phyloP scores from a whole-genome alignment of 2,888 invertebrate genomes.

The Colletes collaris region DNA sequence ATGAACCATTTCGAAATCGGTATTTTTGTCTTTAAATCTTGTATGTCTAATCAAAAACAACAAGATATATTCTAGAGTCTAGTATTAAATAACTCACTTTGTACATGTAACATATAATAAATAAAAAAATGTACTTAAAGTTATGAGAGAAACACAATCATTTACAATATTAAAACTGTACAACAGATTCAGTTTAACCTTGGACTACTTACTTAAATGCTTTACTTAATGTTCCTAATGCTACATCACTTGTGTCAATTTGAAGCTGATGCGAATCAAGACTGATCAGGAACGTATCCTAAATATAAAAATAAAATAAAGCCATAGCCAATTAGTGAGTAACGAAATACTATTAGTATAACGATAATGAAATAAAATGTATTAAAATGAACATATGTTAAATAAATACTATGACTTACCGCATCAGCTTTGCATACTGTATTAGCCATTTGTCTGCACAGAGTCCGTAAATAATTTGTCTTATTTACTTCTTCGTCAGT shows the following conservation, averaged over 20 bases:
- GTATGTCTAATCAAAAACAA: too few relatives aligned
- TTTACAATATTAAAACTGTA: constrained; percentile 20
- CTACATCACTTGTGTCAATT: constrained; percentile 94
- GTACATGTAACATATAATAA: not conserved
- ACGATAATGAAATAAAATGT: constrained; percentile 1
- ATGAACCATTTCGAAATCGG: too few relatives aligned
- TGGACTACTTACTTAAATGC: constrained; percentile 89
- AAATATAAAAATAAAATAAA: constrained; percentile 70
- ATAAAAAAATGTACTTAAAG: constrained; percentile 22
- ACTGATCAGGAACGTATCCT: constrained; percentile 92
- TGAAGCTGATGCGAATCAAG: constrained; percentile 93
- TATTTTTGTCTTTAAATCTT: too few relatives aligned
- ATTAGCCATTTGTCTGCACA: constrained; percentile 96
- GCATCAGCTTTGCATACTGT: constrained; percentile 96
- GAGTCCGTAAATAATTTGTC: constrained; percentile 90
- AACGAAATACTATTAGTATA: not conserved
- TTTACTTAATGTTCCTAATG: constrained; percentile 94
- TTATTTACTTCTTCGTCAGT: constrained; percentile 93
- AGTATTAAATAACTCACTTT: too few relatives aligned
- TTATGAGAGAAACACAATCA: constrained; percentile 35
- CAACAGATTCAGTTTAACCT: constrained; percentile 12
- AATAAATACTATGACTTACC: constrained; percentile 85
- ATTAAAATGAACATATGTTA: constrained; percentile 8
- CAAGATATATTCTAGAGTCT: too few relatives aligned
- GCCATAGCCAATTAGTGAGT: not conserved